phyloP scores from a whole-genome alignment of 1,140 invertebrate genomes.

The Drosophila navojoa region DNA sequence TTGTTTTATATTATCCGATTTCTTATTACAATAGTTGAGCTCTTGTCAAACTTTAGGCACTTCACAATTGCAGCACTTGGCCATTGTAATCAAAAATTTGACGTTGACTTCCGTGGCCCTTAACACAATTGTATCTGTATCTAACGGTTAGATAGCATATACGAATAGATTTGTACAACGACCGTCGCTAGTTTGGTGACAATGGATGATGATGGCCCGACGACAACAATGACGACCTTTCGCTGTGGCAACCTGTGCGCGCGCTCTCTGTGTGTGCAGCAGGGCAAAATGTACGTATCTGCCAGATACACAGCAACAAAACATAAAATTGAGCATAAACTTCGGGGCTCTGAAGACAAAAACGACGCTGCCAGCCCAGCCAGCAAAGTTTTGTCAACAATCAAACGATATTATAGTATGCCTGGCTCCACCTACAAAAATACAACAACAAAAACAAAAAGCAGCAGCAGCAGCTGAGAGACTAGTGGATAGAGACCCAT shows the following conservation, averaged over 20 bases:
- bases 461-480: slow-evolving; percentile 20
- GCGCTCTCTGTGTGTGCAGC: slow-evolving; percentile 52
- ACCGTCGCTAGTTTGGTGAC: slow-evolving; percentile 52
- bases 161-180: not conserved
- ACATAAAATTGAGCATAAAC: slow-evolving; percentile 51
- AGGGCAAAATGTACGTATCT: slow-evolving; percentile 73
- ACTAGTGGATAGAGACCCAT: slow-evolving; percentile 24
- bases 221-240: slow-evolving; percentile 61
- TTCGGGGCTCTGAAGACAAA: slow-evolving; percentile 48
- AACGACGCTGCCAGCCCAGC: slow-evolving; percentile 34
- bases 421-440: slow-evolving; percentile 80
- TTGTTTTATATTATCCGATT: slow-evolving; percentile 6
- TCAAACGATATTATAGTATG: slow-evolving; percentile 51
- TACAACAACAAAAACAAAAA: slow-evolving; percentile 47
- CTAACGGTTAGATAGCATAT: slow-evolving; percentile 19
- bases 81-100: slow-evolving; percentile 1
- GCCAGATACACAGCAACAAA: slow-evolving; percentile 57
- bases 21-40: slow-evolving; percentile 35
- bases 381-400: slow-evolving; percentile 76
- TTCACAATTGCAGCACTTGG: slow-evolving; percentile 40
- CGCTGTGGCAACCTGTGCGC: slow-evolving; percentile 72
- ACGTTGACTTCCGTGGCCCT: slow-evolving; percentile 14
- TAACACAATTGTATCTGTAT: slow-evolving; percentile 29
- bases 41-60: slow-evolving; percentile 28
- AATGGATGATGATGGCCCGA: slow-evolving; percentile 27